These are phyloP conservation scores for Cryptus armator DNA, from an alignment of 2,888 invertebrate species.

Conservation along the genomic window DNA sequence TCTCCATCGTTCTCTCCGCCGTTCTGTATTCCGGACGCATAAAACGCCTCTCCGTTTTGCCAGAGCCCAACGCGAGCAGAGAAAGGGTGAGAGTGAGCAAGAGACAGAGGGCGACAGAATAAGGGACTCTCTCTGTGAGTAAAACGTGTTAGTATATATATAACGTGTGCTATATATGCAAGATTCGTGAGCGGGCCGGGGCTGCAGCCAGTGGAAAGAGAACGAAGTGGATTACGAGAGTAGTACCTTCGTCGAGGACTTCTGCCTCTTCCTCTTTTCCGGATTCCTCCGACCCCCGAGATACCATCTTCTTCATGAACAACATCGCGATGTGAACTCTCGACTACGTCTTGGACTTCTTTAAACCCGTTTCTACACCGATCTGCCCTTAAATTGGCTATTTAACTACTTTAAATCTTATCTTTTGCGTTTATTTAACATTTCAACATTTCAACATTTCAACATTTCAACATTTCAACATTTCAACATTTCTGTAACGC, in stretches of 20 bases:
- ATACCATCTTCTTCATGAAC: constrained; percentile 43
- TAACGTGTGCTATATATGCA: constrained; percentile 19
- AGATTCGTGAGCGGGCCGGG: constrained; percentile 23
- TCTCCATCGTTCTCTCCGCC: constrained; percentile 50
- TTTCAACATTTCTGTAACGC: not conserved
- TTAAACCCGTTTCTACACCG: not conserved
- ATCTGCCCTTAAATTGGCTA: constrained; percentile 18
- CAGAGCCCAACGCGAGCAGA: not conserved
- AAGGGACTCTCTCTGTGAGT: constrained; percentile 31
- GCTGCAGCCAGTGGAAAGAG: constrained; percentile 23
- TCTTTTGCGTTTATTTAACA: not conserved
- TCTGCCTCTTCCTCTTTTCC: constrained; percentile 28
- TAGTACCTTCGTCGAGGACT: constrained; percentile 38
- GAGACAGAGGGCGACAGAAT: not conserved
- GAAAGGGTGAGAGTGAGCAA: not conserved
- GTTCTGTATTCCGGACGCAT: constrained; percentile 62
- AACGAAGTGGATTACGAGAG: constrained; percentile 67
- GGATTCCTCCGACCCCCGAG: constrained; percentile 12
- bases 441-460: not conserved
- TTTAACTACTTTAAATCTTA: not conserved
- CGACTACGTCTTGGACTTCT: not conserved
- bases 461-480: no score
- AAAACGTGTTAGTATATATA: constrained; percentile 42
- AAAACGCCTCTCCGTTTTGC: constrained; percentile 61
- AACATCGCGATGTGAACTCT: constrained; percentile 34